Conservation (phyloP, 2,113 vertebrate species). For the Myotis lucifugus region DNA sequence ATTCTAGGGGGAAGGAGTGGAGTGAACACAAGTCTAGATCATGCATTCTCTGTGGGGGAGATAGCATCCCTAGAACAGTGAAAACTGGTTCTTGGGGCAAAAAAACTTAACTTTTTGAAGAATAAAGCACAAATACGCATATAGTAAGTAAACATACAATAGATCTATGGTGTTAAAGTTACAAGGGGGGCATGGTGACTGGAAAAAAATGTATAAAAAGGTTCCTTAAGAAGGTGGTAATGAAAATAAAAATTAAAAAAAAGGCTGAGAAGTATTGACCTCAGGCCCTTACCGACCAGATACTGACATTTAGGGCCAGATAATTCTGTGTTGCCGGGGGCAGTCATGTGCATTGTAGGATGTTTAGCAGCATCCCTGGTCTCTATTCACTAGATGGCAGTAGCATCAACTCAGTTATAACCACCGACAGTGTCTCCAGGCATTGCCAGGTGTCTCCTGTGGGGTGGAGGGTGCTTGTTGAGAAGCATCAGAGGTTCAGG, state of each 20-base stretch:
- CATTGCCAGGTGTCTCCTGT: not conserved
- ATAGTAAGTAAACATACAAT: not conserved
- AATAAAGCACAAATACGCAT: not conserved
- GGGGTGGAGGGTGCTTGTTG: not conserved
- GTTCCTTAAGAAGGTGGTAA: not conserved
- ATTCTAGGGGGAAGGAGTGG: not conserved
- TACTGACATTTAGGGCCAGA: not conserved
- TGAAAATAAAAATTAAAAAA: slow-evolving; percentile 24
- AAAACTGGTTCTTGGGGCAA: not conserved
- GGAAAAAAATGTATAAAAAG: not conserved
- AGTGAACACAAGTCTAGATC: not conserved
- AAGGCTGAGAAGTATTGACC: not conserved
- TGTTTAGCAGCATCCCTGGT: not conserved
- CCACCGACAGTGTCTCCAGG: not conserved
- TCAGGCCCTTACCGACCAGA: not conserved
- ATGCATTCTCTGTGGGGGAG: not conserved
- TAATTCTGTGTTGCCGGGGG: not conserved
- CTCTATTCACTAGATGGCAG: slow-evolving; percentile 8
- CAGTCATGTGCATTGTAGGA: not conserved
- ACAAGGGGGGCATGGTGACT: not conserved
- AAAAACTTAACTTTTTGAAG: not conserved
- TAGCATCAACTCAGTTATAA: not conserved
- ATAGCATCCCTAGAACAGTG: not conserved
- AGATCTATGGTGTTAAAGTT: slow-evolving; percentile 28
- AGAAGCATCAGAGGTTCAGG: not conserved